Evolutionary conservation across 2,888 invertebrate genomes (phyloP).

Genomic region (Ornithoptera priamus): DNA sequence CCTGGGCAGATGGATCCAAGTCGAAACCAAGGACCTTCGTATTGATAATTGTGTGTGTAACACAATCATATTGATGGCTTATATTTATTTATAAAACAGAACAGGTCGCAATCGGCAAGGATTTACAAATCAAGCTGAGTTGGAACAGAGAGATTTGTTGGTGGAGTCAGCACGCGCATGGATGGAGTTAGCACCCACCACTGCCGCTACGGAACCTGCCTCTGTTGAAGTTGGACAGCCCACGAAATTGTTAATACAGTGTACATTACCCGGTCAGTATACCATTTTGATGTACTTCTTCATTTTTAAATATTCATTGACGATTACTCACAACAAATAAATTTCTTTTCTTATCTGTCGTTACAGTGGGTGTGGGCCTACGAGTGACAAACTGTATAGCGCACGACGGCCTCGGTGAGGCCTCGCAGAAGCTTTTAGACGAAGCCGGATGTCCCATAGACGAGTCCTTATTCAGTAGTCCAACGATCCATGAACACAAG

Average conservation of each 20-base stretch:
- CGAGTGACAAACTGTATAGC: constrained; percentile 88
- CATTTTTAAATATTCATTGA: too few relatives aligned
- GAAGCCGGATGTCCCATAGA: constrained; percentile 88
- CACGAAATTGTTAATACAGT: constrained; percentile 83
- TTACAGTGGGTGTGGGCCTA: constrained; percentile 85
- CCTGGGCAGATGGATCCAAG: too few relatives aligned
- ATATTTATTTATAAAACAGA: constrained; percentile 49
- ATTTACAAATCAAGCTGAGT: constrained; percentile 61
- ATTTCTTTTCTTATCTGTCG: constrained; percentile 4
- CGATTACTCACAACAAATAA: neutral
- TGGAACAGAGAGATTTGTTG: constrained; percentile 68
- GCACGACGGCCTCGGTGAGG: constrained; percentile 88
- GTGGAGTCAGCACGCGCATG: constrained; percentile 83
- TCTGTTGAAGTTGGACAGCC: constrained; percentile 87
- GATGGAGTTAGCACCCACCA: constrained; percentile 83
- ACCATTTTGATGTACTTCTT: neutral
- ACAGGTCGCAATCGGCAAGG: constrained; percentile 81
- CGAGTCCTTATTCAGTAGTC: constrained; percentile 81
- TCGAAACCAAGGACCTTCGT: too few relatives aligned
- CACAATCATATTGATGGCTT: neutral
- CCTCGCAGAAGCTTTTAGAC: constrained; percentile 86
- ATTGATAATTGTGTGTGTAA: neutral
- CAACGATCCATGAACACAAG: constrained; percentile 68
- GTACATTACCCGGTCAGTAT: constrained; percentile 80
- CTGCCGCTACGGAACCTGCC: constrained; percentile 63